Conservation (phyloP, 23 tunicate genomes). For the Aplidium turbinatum region DNA sequence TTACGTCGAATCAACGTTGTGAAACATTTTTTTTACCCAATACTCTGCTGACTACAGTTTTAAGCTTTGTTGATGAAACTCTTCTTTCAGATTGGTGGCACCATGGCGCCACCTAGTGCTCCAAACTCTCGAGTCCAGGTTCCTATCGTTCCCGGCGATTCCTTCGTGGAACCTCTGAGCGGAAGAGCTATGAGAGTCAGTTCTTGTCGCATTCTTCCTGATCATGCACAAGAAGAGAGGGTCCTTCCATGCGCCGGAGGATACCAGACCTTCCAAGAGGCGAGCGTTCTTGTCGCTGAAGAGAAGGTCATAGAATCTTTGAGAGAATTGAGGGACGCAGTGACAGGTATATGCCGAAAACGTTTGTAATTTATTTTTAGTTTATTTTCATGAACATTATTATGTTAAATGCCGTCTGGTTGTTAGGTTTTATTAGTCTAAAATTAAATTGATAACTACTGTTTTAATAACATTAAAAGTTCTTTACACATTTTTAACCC, state of each 20-base stretch:
- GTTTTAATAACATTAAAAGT: background rate
- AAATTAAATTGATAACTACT: too few species aligned
- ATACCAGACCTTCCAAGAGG: conserved; percentile 63
- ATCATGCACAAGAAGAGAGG: conserved; percentile 39
- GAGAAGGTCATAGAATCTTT: conserved; percentile 53
- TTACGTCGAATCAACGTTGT: background rate
- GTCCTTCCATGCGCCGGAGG: conserved; percentile 82
- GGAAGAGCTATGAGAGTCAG: conserved; percentile 54
- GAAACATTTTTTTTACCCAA: background rate
- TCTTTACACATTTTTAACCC: background rate
- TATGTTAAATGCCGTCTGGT: too few species aligned
- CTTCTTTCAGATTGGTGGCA: conserved; percentile 76
- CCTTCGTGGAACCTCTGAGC: conserved; percentile 77
- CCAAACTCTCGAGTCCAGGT: conserved; percentile 47
- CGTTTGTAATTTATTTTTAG: too few species aligned
- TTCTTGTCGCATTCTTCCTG: conserved; percentile 42
- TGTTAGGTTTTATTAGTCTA: background rate
- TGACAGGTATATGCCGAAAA: conserved; percentile 55
- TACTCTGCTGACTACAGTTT: background rate
- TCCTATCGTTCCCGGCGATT: conserved; percentile 65
- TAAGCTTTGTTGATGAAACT: background rate
- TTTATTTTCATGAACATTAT: background rate
- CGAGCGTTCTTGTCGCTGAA: conserved; percentile 49
- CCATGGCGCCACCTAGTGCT: conserved; percentile 53
- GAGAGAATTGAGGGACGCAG: conserved; percentile 54